Conservation (phyloP, 1,140 invertebrate species). For the Mya arenaria region DNA sequence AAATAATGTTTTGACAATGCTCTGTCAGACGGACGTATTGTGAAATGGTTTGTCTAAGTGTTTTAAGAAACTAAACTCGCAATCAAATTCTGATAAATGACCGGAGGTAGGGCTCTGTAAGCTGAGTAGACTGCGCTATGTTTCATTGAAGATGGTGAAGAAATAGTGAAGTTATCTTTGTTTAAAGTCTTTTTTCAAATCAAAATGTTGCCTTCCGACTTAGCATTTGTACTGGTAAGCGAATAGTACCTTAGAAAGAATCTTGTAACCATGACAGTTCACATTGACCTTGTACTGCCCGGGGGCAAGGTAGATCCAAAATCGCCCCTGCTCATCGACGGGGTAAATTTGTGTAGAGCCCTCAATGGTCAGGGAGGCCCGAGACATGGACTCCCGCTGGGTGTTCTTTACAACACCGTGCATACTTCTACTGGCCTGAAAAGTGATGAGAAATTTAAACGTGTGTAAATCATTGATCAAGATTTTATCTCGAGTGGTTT, state of each 20-base stretch:
- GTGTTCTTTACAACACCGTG: constrained; percentile 91
- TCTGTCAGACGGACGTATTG: no score
- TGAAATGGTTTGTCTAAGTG: no score
- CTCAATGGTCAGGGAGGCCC: constrained; percentile 88
- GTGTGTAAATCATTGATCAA: neutral
- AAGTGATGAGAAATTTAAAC: neutral
- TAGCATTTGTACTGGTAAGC: no score
- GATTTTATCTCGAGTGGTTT: neutral
- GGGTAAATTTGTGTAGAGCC: constrained; percentile 62
- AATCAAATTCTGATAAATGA: no score
- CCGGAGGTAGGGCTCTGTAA: no score
- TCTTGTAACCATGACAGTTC: constrained; percentile 42
- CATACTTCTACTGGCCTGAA: constrained; percentile 89
- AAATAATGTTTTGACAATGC: no score
- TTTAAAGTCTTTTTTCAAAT: no score
- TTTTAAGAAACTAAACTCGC: no score
- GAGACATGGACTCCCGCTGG: constrained; percentile 86
- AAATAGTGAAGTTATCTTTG: no score
- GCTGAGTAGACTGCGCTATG: no score
- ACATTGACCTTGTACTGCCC: constrained; percentile 86
- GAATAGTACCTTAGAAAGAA: constrained; percentile 37
- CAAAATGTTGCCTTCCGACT: no score
- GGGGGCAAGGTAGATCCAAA: constrained; percentile 93
- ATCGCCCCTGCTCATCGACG: constrained; percentile 87
- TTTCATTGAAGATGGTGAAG: no score